A percentile compares a stretch with the other conserved stretches of the same genome.
These are phyloP conservation scores for Steinernema hermaphroditum DNA, from an alignment of 2,888 invertebrate species.

Conservation along the genomic window DNA sequence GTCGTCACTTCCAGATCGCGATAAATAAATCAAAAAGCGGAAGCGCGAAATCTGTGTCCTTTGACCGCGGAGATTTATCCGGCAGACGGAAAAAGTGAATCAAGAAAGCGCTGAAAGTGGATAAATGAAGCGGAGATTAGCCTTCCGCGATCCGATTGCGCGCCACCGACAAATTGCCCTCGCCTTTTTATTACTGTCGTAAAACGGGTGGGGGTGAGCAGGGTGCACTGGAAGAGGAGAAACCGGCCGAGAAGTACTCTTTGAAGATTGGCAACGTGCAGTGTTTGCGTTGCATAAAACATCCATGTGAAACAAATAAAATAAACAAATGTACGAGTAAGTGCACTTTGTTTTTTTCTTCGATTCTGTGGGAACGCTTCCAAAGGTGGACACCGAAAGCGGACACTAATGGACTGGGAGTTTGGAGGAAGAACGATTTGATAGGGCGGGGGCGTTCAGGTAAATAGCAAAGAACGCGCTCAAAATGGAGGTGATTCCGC, in stretches of 20 bases:
- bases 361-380: no score
- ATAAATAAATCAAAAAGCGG: no score
- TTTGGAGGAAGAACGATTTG: no score
- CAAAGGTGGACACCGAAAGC: no score
- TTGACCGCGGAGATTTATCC: not conserved
- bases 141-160: not conserved
- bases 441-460: no score
- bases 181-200: conserved; percentile 21
- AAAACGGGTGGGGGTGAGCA: not conserved
- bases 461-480: no score
- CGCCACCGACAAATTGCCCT: conserved; percentile 2
- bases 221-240: not conserved
- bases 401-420: no score
- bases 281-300: not conserved
- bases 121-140: conserved; percentile 23
- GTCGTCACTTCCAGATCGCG: no score
- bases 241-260: not conserved
- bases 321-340: not conserved
- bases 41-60: not conserved
- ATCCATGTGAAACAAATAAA: not conserved
- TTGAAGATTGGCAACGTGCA: not conserved
- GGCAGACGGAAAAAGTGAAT: not conserved
- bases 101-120: not conserved
- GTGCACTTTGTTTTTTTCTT: not conserved
- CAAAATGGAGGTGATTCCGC: no score